phyloP scores from a whole-genome alignment of 1,140 invertebrate species.

The Pomacea maculata region DNA sequence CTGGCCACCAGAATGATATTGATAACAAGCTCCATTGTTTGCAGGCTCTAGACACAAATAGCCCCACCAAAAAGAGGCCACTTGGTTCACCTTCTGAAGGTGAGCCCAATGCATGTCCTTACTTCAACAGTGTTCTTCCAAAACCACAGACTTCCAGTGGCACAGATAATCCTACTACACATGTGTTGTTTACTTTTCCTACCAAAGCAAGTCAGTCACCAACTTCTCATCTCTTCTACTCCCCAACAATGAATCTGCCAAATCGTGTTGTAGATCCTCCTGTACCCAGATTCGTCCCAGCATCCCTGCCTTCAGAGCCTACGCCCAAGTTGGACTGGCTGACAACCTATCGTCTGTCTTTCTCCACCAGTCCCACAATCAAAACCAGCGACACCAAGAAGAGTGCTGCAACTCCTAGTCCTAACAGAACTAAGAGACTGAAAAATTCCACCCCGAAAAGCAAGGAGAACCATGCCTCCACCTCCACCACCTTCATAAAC shows the following conservation, averaged over 20 bases:
- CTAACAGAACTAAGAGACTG: neutral
- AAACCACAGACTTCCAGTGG: neutral
- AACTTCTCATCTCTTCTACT: neutral
- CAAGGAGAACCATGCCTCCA: neutral
- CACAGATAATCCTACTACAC: neutral
- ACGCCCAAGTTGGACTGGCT: conserved; percentile 7
- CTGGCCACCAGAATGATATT: neutral
- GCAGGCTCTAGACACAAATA: neutral
- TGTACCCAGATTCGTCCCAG: neutral
- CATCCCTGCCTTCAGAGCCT: neutral
- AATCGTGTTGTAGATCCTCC: conserved; percentile 10
- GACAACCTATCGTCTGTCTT: conserved; percentile 4
- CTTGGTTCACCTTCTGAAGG: neutral
- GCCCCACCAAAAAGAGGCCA: neutral
- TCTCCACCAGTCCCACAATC: neutral
- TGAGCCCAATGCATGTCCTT: neutral
- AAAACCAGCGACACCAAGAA: neutral
- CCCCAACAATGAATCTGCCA: conserved; percentile 6
- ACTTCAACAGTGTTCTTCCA: neutral
- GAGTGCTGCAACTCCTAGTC: neutral
- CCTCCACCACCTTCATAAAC: neutral
- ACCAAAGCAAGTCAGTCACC: neutral
- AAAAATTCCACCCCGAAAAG: neutral
- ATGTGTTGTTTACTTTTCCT: neutral
- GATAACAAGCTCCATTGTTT: neutral